phyloP scores from a whole-genome alignment of 2,113 vertebrate genomes.

The Cheirogaleus medius region DNA sequence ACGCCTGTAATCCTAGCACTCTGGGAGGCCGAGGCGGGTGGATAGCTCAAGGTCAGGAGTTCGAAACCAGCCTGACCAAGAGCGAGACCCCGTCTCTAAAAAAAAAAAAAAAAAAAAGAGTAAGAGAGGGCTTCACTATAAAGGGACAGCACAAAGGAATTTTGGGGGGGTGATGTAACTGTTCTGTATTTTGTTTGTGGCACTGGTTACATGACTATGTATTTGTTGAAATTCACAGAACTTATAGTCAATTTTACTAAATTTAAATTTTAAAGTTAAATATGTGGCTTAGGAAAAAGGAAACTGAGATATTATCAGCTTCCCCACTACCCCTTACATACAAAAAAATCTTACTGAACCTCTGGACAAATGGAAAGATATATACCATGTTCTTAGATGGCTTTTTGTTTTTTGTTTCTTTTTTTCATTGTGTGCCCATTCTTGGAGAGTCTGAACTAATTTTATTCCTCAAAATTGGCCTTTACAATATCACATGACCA shows the following conservation, averaged over 20 bases:
- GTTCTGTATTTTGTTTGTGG: background rate
- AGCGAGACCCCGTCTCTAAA: no score
- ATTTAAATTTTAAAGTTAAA: background rate
- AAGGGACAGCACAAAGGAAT: background rate
- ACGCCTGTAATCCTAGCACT: no score
- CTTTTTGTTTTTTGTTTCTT: no score
- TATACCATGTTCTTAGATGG: background rate
- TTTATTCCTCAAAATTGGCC: no score
- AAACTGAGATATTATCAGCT: background rate
- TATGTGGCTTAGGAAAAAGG: background rate
- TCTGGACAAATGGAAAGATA: background rate
- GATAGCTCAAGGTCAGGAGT: background rate
- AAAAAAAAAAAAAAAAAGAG: no score
- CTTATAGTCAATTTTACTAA: background rate
- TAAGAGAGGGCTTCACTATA: background rate
- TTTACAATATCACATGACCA: no score
- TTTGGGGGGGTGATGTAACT: background rate
- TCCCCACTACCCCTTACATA: background rate
- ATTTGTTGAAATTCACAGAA: background rate
- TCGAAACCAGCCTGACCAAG: background rate
- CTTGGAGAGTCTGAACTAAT: no score
- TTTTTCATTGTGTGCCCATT: no score
- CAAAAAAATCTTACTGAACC: background rate
- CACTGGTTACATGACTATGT: background rate
- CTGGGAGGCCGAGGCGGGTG: no score